Conservation (phyloP, 2,113 vertebrate genomes). For the Stigmatopora nigra region DNA sequence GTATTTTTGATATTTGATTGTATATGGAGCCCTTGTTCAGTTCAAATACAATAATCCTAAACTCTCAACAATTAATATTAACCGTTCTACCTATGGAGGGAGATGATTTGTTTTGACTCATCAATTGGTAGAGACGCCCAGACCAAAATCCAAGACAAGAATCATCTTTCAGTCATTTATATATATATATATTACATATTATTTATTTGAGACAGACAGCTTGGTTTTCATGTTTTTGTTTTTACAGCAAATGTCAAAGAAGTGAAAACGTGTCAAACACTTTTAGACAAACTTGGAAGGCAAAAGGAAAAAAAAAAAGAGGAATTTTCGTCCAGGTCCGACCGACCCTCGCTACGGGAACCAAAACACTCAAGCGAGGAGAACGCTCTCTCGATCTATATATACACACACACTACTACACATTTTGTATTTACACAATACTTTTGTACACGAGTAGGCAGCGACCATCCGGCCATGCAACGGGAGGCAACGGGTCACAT, state of each 20-base stretch:
- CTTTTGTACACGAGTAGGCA: conserved; percentile 3
- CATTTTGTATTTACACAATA: conserved; percentile 5
- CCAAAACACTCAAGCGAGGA: background rate
- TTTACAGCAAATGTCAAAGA: conserved; percentile 1
- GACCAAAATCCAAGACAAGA: background rate
- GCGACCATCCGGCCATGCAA: background rate
- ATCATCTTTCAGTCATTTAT: background rate
- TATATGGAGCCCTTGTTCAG: too few relatives aligned
- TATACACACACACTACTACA: conserved; percentile 4
- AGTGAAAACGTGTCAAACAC: conserved; percentile 8
- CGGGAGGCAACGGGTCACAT: background rate
- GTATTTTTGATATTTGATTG: too few relatives aligned
- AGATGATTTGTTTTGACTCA: too few relatives aligned
- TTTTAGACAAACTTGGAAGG: background rate
- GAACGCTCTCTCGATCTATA: background rate
- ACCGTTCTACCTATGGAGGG: too few relatives aligned
- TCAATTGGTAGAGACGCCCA: too few relatives aligned
- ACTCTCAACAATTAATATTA: too few relatives aligned
- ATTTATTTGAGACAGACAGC: conserved; percentile 4
- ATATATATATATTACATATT: background rate
- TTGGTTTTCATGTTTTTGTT: background rate
- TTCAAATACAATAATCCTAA: too few relatives aligned
- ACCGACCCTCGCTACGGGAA: background rate
- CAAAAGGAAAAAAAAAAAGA: too few relatives aligned
- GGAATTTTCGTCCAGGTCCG: background rate